Evolutionary conservation across 2,113 vertebrate species (phyloP), one percentile per base, ranked within the genome.

Genomic region (Oxyruncus cristatus): DNA sequence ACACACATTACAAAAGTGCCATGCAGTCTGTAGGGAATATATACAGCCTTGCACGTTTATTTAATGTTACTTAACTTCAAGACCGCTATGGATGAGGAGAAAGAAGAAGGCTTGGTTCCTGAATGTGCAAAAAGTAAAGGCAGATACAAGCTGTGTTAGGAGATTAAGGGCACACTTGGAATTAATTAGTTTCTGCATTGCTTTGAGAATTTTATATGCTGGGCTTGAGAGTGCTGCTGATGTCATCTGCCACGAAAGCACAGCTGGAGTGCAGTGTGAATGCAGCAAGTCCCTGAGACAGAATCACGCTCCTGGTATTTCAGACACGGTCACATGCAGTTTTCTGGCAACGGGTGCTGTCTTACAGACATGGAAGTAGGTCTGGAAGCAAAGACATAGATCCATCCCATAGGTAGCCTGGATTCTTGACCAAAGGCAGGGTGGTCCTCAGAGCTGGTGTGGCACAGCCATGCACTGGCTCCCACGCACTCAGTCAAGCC

Each of bases 121-220:
- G 86, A 62, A 67, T 70, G 65, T 92, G 88, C 55, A 90, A 79
- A 83, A 83, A 95, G 58, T 88, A 81, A 82, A 63, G 84, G 70
- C 72, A 74, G 62, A 91, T 76, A 88, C 65, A 92, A 96, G 81
- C 94, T 95, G 70, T 85, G 87, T 92, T 81, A 86, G 70, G 75
- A 97, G 96, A 93, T 93, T 83, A 87, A 89, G 90, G 82, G 41
- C 94, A 89, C 93, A 93, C 92, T 95, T 97, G 95, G 94, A 97
- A 97, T 96, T 96, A 94, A 95, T 97, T 96, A 96, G 91, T 96
- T 96, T 93, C 95, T 94, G 85, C 86, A 76, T 92, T 89, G 72
- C 88, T 92, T 95, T 90, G 49, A 83, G 85, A 81, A 76, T 91
- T 82, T 91, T 82, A 27, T 73, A 58, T 47, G 30, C 87, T 85